Evolutionary conservation across 2,888 invertebrate genomes (phyloP).

Genomic region (Encarsia formosa): DNA sequence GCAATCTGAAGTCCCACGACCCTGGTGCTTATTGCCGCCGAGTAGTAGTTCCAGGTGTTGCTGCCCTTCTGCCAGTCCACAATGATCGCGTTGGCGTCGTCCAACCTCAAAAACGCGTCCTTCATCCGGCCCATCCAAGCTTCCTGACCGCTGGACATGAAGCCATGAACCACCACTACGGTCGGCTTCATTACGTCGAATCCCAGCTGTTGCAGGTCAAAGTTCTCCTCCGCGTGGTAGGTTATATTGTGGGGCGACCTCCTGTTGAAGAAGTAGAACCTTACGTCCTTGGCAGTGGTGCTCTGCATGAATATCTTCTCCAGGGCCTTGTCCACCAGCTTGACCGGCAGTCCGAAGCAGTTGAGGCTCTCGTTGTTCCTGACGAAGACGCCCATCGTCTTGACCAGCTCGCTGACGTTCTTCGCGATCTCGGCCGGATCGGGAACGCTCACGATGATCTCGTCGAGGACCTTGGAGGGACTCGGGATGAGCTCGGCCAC

Average conservation of each 20-base stretch:
- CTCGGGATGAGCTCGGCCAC: neutral
- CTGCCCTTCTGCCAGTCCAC: constrained; percentile 65
- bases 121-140: constrained; percentile 61
- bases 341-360: constrained; percentile 12
- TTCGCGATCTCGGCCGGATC: neutral
- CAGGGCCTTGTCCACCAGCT: neutral
- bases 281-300: constrained; percentile 10
- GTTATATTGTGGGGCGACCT: neutral
- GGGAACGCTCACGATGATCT: neutral
- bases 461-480: neutral
- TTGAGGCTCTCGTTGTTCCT: constrained; percentile 2
- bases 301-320: constrained; percentile 1
- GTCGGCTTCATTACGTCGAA: constrained; percentile 56
- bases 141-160: constrained; percentile 59
- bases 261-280: constrained; percentile 5
- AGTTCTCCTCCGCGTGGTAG: neutral
- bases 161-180: constrained; percentile 62
- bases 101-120: constrained; percentile 57
- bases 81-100: constrained; percentile 61
- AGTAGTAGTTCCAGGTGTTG: constrained; percentile 60
- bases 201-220: constrained; percentile 38
- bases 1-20: constrained; percentile 57
- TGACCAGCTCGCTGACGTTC: constrained; percentile 1
- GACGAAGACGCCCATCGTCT: neutral
- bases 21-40: constrained; percentile 59